Base-by-base conservation (phyloP, 2,113 vertebrate genomes). In the Psammodynastes pulverulentus region DNA sequence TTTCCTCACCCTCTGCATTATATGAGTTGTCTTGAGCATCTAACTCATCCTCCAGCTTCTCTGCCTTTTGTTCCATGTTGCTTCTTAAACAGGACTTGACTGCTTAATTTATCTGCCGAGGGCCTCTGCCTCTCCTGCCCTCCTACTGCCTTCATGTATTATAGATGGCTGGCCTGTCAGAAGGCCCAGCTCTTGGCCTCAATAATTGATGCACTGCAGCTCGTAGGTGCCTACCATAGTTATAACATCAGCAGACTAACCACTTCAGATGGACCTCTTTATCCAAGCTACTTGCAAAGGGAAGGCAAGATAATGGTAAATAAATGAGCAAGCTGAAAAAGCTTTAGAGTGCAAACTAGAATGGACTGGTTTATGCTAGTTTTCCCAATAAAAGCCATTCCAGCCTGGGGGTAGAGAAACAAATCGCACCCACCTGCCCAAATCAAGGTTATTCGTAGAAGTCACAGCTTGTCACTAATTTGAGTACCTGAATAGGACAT, bases 201-300 rank as follows among this genome's bases (percentile, higher is more conserved):
- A 93, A 89, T 93, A 93, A 91, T 93, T 93, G 87, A 93, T 93
- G 93, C 15, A 39, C 45, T 88, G 86, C 54, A 53, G 90, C 79
- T 91, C 13, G 39, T 72, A 86, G 89, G 39, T 9, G 4, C 58
- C 56, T 79, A 86, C 84, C 85, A 87, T 58, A 87, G 89, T 85
- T 54, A 51, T 12, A 39, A 49, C 58, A 53, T 85, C 85, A 54
- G 62, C 39, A 46, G 87, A 23, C 72, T 46, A 21, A 51, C 67
- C 6, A 29, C 87, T 89, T 89, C 90, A 67, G 90, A 86, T 79
- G 86, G 54, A 67, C 72, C 62, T 53, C 12, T 45, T 88, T 6
- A 4, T 56, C 24, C 46, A 45, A 15, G 88, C 53, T 49, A 62
- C 53, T 62, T 62, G 34, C 8, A 34, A 88, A 29, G 46, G 3